Conservation (phyloP, 2,113 vertebrate species). For the Protobothrops flavoviridis region DNA sequence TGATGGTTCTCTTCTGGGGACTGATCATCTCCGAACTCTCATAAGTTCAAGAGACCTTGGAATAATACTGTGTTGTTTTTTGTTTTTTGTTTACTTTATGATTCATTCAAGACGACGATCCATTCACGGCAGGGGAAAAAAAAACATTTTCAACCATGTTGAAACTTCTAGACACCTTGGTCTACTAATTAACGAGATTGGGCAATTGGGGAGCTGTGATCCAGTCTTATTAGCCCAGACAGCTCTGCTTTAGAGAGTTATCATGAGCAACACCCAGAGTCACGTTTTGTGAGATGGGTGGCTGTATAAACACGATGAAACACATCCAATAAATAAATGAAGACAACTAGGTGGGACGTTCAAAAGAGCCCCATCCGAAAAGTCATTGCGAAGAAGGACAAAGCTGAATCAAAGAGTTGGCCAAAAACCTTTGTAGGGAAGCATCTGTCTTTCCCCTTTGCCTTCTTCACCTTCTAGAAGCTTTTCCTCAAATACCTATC, state of each 20-base stretch:
- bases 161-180: background rate
- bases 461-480: background rate
- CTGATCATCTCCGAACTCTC: conserved; percentile 59
- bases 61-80: too few relatives aligned
- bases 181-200: too few relatives aligned
- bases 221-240: background rate
- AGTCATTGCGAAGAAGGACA: background rate
- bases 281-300: background rate
- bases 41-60: conserved; percentile 55
- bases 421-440: background rate
- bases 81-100: too few relatives aligned
- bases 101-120: background rate
- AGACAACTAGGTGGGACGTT: background rate
- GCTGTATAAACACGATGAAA: background rate
- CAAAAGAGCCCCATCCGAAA: background rate
- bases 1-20: conserved; percentile 69
- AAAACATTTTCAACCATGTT: background rate
- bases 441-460: background rate
- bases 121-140: background rate
- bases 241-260: background rate
- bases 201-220: background rate
- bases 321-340: background rate
- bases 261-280: background rate
- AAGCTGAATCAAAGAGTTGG: background rate
- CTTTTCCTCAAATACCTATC: background rate